Conservation (phyloP, 2,888 invertebrate species). For the Plutella xylostella region DNA sequence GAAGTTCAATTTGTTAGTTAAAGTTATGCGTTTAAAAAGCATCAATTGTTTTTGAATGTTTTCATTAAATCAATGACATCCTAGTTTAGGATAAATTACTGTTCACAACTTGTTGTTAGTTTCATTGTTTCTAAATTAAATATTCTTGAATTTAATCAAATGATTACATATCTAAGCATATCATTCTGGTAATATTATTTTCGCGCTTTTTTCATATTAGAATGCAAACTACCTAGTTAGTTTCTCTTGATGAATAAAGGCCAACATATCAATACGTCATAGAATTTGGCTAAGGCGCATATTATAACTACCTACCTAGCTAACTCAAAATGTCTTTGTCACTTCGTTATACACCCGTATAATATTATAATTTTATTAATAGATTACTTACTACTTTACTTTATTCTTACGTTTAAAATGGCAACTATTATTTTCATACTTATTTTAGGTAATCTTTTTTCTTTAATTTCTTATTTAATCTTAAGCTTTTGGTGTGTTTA, state of each 20-base stretch:
- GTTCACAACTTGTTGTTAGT: constrained; percentile 12
- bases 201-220: constrained; percentile 48
- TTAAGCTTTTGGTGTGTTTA: constrained; percentile 67
- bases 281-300: constrained; percentile 49
- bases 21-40: constrained; percentile 61
- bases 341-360: not conserved
- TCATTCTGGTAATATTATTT: constrained; percentile 43
- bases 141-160: constrained; percentile 25
- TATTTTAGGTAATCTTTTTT: constrained; percentile 24
- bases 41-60: constrained; percentile 46
- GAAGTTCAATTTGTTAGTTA: constrained; percentile 68
- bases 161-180: constrained; percentile 54
- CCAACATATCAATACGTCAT: constrained; percentile 58
- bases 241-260: constrained; percentile 41
- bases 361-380: constrained; percentile 9
- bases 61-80: constrained; percentile 14
- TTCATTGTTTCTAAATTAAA: constrained; percentile 12
- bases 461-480: constrained; percentile 52
- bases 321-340: not conserved
- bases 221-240: constrained; percentile 29
- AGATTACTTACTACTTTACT: constrained; percentile 12
- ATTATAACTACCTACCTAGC: too few relatives aligned
- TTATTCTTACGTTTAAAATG: constrained; percentile 11
- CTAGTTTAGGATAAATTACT: not conserved
- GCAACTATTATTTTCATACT: constrained; percentile 20